phyloP scores from a whole-genome alignment of 92 coral and sea anemone genomes.

The Porites lobata region DNA sequence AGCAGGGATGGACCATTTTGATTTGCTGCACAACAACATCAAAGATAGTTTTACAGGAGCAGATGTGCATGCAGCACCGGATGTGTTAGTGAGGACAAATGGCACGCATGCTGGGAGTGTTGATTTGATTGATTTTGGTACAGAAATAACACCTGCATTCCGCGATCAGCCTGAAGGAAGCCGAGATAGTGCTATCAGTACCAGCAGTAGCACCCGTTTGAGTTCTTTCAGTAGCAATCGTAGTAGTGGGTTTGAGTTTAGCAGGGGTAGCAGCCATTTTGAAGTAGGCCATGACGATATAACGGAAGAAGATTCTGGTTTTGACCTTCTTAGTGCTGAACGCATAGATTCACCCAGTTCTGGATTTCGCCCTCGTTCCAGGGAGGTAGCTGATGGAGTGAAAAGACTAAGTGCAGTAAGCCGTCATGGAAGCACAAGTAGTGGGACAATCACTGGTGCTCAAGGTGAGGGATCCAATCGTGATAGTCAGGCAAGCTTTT shows the following conservation, averaged over 20 bases:
- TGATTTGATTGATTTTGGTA: conserved; percentile 45
- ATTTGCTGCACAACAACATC: conserved; percentile 6
- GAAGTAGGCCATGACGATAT: conserved; percentile 67
- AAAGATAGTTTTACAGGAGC: neutral
- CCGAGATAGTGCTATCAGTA: conserved; percentile 86
- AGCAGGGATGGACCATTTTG: conserved; percentile 6
- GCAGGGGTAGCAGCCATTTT: conserved; percentile 36
- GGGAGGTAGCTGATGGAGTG: conserved; percentile 1
- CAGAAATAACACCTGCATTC: conserved; percentile 20
- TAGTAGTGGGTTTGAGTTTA: conserved; percentile 76
- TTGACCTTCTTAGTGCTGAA: conserved; percentile 17
- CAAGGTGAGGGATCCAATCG: conserved; percentile 58
- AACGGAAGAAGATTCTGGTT: conserved; percentile 47
- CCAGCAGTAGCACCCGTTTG: conserved; percentile 78
- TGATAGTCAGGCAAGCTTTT: conserved; percentile 74
- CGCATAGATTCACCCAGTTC: neutral
- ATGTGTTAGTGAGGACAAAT: conserved; percentile 15
- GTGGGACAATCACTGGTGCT: conserved; percentile 71
- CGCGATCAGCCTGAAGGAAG: neutral
- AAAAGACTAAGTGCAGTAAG: conserved; percentile 24
- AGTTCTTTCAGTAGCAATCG: conserved; percentile 73
- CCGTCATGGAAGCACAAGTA: conserved; percentile 70
- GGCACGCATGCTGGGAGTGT: conserved; percentile 1
- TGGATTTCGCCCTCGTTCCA: conserved; percentile 22
- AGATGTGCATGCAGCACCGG: neutral